Base-by-base conservation (phyloP, 2,113 vertebrate species). In the Raja brachyura region DNA sequence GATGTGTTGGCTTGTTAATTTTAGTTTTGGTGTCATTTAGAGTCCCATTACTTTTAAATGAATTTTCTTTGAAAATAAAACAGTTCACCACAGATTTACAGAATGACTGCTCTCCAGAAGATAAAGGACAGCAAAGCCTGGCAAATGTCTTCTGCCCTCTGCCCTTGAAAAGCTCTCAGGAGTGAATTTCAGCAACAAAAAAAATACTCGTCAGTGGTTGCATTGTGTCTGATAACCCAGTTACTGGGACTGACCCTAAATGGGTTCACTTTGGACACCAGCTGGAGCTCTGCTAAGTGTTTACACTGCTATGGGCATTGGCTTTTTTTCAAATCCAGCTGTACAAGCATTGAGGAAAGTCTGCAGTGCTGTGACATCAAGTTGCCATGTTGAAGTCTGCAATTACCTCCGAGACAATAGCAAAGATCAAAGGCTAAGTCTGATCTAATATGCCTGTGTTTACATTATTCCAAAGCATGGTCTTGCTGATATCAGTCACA, bases 221-320 rank as follows among this genome's bases (percentile, higher is more conserved):
- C 2, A 5, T 88, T 14, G 3, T 66, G 56, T 66, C 28, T 88
- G 28, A 88, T 88, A n/a, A 88, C n/a, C n/a, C 4, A 31, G 56
- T 66, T 66, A 88, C n/a, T 88, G 28, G 14, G n/a, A 66, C 59
- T 88, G n/a, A 88, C 28, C n/a, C 9, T 18, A n/a, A 48, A 33
- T 88, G 85, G 85, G 61, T 88, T 88, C 28, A 66, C 61, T 31
- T 31, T 31, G n/a, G 61, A 28, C 14, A 88, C n/a, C 85, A 88
- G 28, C 85, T 88, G 85, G 48, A 88, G 85, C 25, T 88, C 85
- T 88, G 59, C 59, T 88, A 31, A 88, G 28, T 63, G 59, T 63
- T 88, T 88, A 63, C 11, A 63, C 59, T 88, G 28, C 61, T 88
- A 31, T 31, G 63, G 61, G 48, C 16, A 9, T 81, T 54, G 54